phyloP scores from a whole-genome alignment of 2,113 vertebrate species.

The Hippocampus zosterae region DNA sequence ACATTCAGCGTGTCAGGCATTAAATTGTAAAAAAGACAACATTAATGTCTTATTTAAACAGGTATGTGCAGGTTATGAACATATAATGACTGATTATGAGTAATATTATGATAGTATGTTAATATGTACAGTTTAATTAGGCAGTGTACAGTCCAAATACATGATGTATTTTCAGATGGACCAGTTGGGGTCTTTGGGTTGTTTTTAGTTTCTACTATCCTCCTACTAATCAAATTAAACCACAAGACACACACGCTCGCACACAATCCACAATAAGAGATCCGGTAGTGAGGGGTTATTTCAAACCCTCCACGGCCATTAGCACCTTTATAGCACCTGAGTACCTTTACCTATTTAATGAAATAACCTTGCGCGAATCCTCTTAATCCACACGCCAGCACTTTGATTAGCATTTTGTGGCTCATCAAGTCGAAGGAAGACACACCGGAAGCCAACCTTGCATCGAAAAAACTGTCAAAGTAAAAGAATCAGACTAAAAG shows the following conservation, averaged over 20 bases:
- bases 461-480: background rate
- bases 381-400: background rate
- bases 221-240: conserved; percentile 29
- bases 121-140: too few relatives aligned
- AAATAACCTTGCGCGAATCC: background rate
- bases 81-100: too few relatives aligned
- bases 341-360: background rate
- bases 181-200: background rate
- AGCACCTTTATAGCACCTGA: background rate
- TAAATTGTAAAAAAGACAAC: too few relatives aligned
- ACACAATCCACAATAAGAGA: conserved; percentile 3
- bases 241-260: background rate
- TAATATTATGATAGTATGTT: too few relatives aligned
- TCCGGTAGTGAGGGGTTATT: background rate
- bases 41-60: too few relatives aligned
- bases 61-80: too few relatives aligned
- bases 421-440: background rate
- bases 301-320: background rate
- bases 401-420: background rate
- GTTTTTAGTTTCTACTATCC: conserved; percentile 15
- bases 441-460: background rate
- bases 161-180: too few relatives aligned
- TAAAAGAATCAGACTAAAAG: background rate
- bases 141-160: too few relatives aligned
- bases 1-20: too few relatives aligned